Evolutionary conservation across 2,113 vertebrate genomes (phyloP), one percentile per base, ranked within the genome.

Genomic region (Nipponia nippon): DNA sequence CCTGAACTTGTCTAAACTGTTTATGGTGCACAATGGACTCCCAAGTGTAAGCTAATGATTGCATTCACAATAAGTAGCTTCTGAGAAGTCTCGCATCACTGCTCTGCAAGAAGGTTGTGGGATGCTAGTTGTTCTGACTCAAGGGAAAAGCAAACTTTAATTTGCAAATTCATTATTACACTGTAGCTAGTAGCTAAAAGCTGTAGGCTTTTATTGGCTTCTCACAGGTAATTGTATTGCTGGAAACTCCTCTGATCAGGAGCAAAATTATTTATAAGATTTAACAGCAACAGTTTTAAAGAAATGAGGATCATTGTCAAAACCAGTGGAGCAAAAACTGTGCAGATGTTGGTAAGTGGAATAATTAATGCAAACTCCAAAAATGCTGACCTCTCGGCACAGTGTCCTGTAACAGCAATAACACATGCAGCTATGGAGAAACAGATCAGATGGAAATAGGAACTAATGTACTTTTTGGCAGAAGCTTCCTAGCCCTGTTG

Each of bases 71-170:
- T 14, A 16, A 92, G 26, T 52, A 67, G 16, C 83, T 85, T 26
- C 56, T 53, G 67, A 92, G 70, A 73, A 26, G 78, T 52, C 59
- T 96, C 25, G 2, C 56, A 50, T 67, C 6, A 0, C 42, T 70
- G 83, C 84, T 83, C 67, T 50, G 42, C 4, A 13, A 76, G 69
- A 36, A 72, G 46, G 13, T 44, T 93, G 49, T 88, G 56, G 55
- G 55, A 58, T 90, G 89, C 70, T 93, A 94, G 94, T 90, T 95
- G 82, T 72, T 97, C 59, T 87, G 87, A 79, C 84, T 96, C 66
- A 69, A 89, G 83, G 87, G 80, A 79, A 96, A 88, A 90, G 58
- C 72, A 83, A 76, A 93, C 30, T 95, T 87, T 61, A 80, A 93
- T 92, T 96, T 87, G 49, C 67, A 79, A 94, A 90, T 78, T 89